Conservation (phyloP, 2,113 vertebrate species). For the Grallaria varia region DNA sequence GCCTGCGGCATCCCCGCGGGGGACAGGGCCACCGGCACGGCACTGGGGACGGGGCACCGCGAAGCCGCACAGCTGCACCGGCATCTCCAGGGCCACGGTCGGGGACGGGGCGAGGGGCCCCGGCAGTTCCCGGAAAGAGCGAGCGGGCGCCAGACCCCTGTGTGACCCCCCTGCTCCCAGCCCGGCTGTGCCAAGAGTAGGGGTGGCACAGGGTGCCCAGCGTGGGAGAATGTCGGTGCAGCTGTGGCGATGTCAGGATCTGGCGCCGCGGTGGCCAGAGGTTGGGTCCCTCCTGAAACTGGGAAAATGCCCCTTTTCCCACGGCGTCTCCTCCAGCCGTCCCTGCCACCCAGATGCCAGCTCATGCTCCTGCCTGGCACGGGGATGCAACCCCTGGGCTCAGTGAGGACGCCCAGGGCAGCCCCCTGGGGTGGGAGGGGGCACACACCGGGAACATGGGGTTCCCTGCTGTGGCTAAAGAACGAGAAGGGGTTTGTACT, state of each 20-base stretch:
- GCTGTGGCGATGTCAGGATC: too few relatives aligned
- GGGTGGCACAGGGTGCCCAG: accelerated
- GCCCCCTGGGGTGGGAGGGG: not conserved
- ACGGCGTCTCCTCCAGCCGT: accelerated
- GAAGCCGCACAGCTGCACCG: not conserved
- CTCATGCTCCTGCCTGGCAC: not conserved
- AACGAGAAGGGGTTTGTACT: not conserved
- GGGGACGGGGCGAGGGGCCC: not conserved
- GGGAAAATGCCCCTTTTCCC: not conserved
- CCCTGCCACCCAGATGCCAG: not conserved
- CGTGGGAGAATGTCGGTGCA: not conserved
- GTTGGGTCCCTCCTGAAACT: not conserved
- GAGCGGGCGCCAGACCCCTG: not conserved
- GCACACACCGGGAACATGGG: accelerated
- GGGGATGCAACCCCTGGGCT: accelerated
- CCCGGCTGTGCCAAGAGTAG: accelerated
- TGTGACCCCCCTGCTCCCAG: not conserved
- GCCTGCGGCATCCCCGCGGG: not conserved
- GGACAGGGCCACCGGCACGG: not conserved
- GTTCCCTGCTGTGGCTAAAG: accelerated
- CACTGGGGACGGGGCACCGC: accelerated
- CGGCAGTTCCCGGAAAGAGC: not conserved
- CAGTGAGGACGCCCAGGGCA: accelerated
- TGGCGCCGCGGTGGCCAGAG: accelerated
- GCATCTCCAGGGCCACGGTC: not conserved